These are phyloP conservation scores for Alauda arvensis DNA, from an alignment of 2,797 vertebrate species.

Conservation along the genomic window DNA sequence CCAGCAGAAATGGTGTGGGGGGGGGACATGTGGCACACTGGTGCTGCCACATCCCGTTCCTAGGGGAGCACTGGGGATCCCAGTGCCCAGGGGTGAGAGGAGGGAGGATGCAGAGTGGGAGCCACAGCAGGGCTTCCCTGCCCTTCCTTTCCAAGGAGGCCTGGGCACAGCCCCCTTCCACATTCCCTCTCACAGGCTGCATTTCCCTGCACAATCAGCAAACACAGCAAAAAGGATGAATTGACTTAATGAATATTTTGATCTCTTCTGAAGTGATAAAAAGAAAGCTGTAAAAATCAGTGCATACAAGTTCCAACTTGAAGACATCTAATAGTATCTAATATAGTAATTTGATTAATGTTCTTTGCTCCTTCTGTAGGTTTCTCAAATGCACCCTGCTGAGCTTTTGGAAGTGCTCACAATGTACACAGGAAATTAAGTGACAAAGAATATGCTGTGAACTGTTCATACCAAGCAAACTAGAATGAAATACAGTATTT, in stretches of 20 bases:
- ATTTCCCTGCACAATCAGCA: background rate
- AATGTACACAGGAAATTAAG: constrained; percentile 38
- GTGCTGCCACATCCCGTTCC: background rate
- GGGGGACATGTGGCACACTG: background rate
- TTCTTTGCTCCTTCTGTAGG: background rate
- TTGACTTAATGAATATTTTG: constrained; percentile 8
- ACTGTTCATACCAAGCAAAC: constrained; percentile 10
- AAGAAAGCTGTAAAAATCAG: constrained; percentile 28
- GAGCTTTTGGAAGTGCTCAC: background rate
- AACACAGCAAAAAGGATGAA: background rate
- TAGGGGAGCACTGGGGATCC: background rate
- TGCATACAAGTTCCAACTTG: background rate
- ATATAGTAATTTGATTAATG: constrained; percentile 32
- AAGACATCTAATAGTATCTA: constrained; percentile 1
- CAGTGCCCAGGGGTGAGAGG: background rate
- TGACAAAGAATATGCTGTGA: constrained; percentile 26
- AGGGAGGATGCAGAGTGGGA: background rate
- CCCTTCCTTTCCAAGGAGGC: fast-evolving
- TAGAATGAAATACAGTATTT: constrained; percentile 20
- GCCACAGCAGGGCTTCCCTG: background rate
- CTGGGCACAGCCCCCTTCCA: background rate
- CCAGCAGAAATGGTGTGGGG: background rate
- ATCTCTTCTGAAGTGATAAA: constrained; percentile 7
- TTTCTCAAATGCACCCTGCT: background rate
- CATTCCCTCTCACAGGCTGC: background rate